Evolutionary conservation across 2,888 invertebrate species (phyloP).

Genomic region (Nemotelus nigrinus): DNA sequence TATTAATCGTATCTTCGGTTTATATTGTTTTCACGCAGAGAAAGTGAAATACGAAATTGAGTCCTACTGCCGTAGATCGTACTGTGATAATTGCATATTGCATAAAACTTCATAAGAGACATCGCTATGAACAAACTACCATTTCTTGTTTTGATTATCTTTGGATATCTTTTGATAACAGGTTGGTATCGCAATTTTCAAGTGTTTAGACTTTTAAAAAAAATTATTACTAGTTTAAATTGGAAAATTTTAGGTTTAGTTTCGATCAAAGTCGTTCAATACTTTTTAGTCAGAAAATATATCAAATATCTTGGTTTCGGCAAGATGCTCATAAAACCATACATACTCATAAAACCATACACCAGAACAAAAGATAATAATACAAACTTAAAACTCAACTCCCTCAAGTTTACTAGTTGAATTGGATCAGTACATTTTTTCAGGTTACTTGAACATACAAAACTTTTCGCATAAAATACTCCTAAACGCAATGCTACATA

Average conservation of each 20-base stretch:
- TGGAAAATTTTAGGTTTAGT: too few species aligned
- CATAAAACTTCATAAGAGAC: constrained; percentile 44
- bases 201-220: not conserved
- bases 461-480: not conserved
- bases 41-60: constrained; percentile 28
- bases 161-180: constrained; percentile 63
- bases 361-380: too few species aligned
- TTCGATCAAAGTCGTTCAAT: too few species aligned
- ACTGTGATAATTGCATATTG: constrained; percentile 23
- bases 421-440: too few species aligned
- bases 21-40: not conserved
- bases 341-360: too few species aligned
- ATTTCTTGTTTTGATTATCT: constrained; percentile 61
- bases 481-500: not conserved
- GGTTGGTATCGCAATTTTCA: constrained; percentile 56
- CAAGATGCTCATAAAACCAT: too few species aligned
- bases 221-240: too few species aligned
- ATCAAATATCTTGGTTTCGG: too few species aligned
- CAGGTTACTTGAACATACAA: too few species aligned
- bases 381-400: too few species aligned
- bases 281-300: too few species aligned
- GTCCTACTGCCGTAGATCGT: not conserved
- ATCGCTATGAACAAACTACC: constrained; percentile 62
- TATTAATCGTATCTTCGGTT: not conserved
- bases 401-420: too few species aligned